Evolutionary conservation across 2,888 invertebrate genomes (phyloP), one percentile per base, ranked within the genome.

Genomic region (Coelogynopora nodosa): DNA sequence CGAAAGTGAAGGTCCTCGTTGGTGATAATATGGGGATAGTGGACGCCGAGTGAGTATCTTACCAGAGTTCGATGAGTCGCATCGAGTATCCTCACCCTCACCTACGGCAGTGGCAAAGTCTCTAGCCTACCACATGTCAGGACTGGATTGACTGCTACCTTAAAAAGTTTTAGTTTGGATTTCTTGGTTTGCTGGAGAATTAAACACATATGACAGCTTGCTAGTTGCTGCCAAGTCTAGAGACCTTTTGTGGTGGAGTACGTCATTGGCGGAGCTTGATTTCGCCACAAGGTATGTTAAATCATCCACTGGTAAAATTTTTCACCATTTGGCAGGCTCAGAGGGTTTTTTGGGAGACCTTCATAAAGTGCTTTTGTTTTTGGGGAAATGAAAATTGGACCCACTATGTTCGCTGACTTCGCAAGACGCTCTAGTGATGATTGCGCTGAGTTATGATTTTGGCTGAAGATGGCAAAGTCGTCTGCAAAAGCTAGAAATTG

Each of bases 401-500:
- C 74, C 10, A 74, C 74, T 74, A n/a, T 23, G 74, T 74, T 74
- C 23, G 74, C 74, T 74, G 74, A 74, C 5, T 74, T 5, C 27
- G 74, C 74, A 74, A 74, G 74, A 74, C 74, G 74, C 74, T 74
- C 27, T 74, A 74, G 74, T 74, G 74, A 74, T 74, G 23, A 74
- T 74, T 74, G 74, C 23, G 74, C 74, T 74, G 74, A 74, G 74
- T 23, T 74, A 26, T 74, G 74, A 26, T 74, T 26, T 74, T 26
- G 23, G 74, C 74, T 74, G 74, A 74, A 74, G 74, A 74, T 74
- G 5, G 74, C 74, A 74, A 74, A 26, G 74, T 74, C 74, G 27
- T 26, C 74, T 5, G 74, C 74, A 74, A 74, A 74, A 74, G 74
- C 27, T 74, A 74, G 74, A 74, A 74, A 74, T 74, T 5, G 74